These are phyloP conservation scores for Delphinus delphis DNA, from an alignment of 2,113 vertebrate genomes.

Conservation along the genomic window DNA sequence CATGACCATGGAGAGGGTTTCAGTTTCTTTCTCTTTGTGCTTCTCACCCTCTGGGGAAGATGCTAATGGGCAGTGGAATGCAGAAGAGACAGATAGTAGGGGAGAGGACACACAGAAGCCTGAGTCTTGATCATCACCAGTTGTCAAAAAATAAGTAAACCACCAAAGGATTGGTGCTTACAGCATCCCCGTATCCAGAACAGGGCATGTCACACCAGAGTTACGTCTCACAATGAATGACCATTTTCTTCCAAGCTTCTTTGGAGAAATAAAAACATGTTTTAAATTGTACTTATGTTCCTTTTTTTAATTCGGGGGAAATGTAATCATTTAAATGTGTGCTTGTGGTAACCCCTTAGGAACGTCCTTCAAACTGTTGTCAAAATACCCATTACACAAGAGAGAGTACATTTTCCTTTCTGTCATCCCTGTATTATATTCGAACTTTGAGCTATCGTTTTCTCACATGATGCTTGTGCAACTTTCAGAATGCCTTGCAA, in stretches of 20 bases:
- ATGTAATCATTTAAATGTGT: neutral
- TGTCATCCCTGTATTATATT: neutral
- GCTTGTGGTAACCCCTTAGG: neutral
- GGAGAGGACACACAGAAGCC: neutral
- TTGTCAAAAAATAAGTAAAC: neutral
- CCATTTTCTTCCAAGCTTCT: neutral
- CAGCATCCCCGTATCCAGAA: neutral
- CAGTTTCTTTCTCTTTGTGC: neutral
- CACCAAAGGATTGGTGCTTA: too few species aligned
- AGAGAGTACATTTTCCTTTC: neutral
- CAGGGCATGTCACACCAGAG: neutral
- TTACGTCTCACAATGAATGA: neutral
- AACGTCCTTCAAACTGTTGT: neutral
- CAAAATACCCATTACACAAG: neutral
- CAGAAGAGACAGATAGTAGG: neutral
- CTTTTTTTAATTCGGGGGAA: neutral
- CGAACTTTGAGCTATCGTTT: neutral
- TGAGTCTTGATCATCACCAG: neutral
- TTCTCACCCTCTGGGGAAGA: neutral
- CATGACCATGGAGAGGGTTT: neutral
- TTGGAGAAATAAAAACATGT: neutral
- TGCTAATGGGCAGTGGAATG: neutral
- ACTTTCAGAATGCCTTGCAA: conserved; percentile 48
- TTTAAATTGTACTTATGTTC: neutral
- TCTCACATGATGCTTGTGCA: conserved; percentile 14